These are phyloP conservation scores for Idaea aversata DNA, from an alignment of 2,888 invertebrate species.

Conservation along the genomic window DNA sequence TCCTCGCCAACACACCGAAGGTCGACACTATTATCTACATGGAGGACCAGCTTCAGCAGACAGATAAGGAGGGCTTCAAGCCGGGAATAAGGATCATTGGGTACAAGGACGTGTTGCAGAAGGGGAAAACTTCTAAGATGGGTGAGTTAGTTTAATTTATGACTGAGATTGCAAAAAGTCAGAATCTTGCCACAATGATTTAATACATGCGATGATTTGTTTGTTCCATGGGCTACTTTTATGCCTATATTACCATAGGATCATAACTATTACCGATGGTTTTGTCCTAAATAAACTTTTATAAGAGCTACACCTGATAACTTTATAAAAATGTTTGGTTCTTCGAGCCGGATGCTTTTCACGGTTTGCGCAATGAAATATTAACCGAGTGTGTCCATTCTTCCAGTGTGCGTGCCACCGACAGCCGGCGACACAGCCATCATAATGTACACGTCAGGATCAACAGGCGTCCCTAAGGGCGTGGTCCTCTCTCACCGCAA, in stretches of 20 bases:
- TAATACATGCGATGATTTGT: too few relatives aligned
- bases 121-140: slow-evolving; percentile 58
- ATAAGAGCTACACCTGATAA: too few relatives aligned
- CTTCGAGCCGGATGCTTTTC: too few relatives aligned
- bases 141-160: slow-evolving; percentile 44
- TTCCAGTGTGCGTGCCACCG: slow-evolving; percentile 82
- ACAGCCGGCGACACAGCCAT: slow-evolving; percentile 91
- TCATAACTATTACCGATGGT: too few relatives aligned
- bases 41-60: slow-evolving; percentile 91
- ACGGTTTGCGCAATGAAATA: too few relatives aligned
- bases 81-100: slow-evolving; percentile 86
- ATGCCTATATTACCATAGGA: too few relatives aligned
- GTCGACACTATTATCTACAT: slow-evolving; percentile 91
- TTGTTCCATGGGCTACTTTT: too few relatives aligned
- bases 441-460: slow-evolving; percentile 99
- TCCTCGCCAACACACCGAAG: slow-evolving; percentile 85
- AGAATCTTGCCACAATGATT: too few relatives aligned
- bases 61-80: slow-evolving; percentile 86
- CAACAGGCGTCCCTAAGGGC: slow-evolving; percentile 97
- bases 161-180: too few relatives aligned
- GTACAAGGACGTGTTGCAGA: slow-evolving; percentile 82
- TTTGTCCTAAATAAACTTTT: too few relatives aligned
- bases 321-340: too few relatives aligned
- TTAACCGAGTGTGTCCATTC: slow-evolving; percentile 19
- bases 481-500: slow-evolving; percentile 91